phyloP scores from a whole-genome alignment of 2,113 vertebrate genomes.

The Lepisosteus oculatus region DNA sequence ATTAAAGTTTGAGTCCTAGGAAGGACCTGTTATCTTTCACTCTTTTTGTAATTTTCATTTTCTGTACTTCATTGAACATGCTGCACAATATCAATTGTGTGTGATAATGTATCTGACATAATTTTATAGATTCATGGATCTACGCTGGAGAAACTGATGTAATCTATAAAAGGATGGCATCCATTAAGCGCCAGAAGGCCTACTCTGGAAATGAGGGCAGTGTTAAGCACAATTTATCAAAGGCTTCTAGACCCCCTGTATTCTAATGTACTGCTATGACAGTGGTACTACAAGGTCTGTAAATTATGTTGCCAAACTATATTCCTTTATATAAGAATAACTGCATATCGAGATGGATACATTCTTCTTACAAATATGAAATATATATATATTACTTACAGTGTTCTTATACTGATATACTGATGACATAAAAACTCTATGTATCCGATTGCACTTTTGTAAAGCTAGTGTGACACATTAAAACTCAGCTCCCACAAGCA shows the following conservation, averaged over 20 bases:
- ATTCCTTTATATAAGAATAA: neutral
- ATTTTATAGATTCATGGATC: constrained; percentile 15
- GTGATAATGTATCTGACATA: constrained; percentile 20
- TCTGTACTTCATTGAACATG: neutral
- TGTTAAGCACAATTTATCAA: constrained; percentile 8
- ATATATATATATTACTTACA: neutral
- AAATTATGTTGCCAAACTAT: neutral
- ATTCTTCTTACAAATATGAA: neutral
- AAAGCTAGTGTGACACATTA: too few relatives aligned
- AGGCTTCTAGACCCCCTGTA: neutral
- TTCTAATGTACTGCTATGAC: neutral
- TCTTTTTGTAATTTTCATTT: neutral
- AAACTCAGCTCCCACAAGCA: too few relatives aligned
- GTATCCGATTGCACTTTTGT: too few relatives aligned
- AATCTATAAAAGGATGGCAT: constrained; percentile 12
- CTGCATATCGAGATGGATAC: too few relatives aligned
- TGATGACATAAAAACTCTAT: too few relatives aligned
- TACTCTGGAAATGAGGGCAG: constrained; percentile 3
- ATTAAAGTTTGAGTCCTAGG: constrained; percentile 12
- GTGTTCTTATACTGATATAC: neutral
- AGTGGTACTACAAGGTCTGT: neutral
- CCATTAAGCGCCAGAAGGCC: neutral
- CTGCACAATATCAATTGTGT: neutral
- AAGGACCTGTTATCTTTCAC: neutral
- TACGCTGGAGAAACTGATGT: constrained; percentile 7